Evolutionary conservation across 1,140 invertebrate species (phyloP).

Genomic region (Microplitis mediator): DNA sequence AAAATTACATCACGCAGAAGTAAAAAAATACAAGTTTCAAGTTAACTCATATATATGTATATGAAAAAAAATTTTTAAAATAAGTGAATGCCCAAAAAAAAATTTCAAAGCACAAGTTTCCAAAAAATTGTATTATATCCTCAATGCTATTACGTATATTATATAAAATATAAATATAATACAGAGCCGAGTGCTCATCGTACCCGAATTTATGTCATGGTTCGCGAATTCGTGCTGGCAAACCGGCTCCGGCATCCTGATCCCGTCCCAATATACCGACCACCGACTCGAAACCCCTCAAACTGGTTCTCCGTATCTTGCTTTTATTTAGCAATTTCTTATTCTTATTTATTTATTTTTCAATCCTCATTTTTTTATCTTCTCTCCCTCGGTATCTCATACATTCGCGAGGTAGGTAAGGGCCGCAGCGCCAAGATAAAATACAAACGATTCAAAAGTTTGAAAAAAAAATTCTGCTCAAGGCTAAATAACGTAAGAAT

Average conservation of each 20-base stretch:
- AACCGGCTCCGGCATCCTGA: background rate
- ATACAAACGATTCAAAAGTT: conserved; percentile 1
- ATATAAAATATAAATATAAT: no score
- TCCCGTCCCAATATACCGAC: no score
- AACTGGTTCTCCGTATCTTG: conserved; percentile 10
- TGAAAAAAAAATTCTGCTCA: conserved; percentile 3
- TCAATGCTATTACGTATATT: no score
- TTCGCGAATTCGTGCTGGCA: conserved; percentile 16
- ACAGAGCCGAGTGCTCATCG: background rate
- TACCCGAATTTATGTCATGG: conserved; percentile 22
- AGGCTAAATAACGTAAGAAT: conserved; percentile 30
- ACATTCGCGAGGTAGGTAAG: conserved; percentile 22
- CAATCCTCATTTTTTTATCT: background rate
- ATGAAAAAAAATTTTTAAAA: no score
- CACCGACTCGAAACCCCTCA: no score
- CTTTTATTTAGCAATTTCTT: background rate
- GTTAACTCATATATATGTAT: no score
- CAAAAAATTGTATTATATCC: no score
- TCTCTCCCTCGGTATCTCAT: background rate
- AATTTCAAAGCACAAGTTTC: no score
- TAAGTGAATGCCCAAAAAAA: no score
- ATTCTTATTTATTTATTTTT: background rate
- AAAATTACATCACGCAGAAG: no score
- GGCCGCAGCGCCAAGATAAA: background rate
- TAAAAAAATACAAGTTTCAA: no score